A percentile compares a stretch with the other conserved stretches of the same genome.
Evolutionary conservation across 2,888 invertebrate genomes (phyloP).

Genomic region (Caenorhabditis sinica): DNA sequence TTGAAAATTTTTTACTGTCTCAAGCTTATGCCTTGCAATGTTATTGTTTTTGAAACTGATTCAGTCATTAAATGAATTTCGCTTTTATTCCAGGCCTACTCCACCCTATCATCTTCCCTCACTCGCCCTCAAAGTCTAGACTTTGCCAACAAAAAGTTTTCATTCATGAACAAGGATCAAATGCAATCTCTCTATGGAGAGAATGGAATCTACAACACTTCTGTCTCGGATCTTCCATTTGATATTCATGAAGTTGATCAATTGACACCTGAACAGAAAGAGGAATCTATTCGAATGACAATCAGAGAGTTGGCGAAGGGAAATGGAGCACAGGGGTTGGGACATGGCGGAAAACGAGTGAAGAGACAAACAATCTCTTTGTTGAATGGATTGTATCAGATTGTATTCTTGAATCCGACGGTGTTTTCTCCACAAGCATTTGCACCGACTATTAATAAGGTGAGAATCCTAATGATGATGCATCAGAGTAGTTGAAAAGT

Average conservation of each 20-base stretch:
- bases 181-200: conserved; percentile 73
- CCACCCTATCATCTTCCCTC: conserved; percentile 62
- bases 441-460: conserved; percentile 62
- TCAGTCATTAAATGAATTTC: too few relatives aligned
- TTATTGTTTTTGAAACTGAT: not conserved
- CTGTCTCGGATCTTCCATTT: conserved; percentile 68
- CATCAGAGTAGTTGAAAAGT: too few relatives aligned
- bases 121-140: conserved; percentile 69
- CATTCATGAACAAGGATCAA: conserved; percentile 74
- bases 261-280: conserved; percentile 66
- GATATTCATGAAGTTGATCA: conserved; percentile 72
- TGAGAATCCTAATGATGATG: too few relatives aligned
- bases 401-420: conserved; percentile 66
- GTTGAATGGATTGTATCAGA: conserved; percentile 43
- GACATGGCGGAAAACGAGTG: conserved; percentile 15
- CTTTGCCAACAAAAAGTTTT: conserved; percentile 69
- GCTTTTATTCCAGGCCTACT: conserved; percentile 56
- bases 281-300: conserved; percentile 64
- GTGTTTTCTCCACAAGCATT: conserved; percentile 70
- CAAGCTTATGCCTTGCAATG: too few relatives aligned
- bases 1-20: not conserved
- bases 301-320: conserved; percentile 61
- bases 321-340: conserved; percentile 50
- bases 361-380: conserved; percentile 64
- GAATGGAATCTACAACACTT: conserved; percentile 69